A percentile compares a stretch with the other conserved stretches of the same genome.
phyloP scores from a whole-genome alignment of 2,797 vertebrate species.

The Chromobotia macracanthus region DNA sequence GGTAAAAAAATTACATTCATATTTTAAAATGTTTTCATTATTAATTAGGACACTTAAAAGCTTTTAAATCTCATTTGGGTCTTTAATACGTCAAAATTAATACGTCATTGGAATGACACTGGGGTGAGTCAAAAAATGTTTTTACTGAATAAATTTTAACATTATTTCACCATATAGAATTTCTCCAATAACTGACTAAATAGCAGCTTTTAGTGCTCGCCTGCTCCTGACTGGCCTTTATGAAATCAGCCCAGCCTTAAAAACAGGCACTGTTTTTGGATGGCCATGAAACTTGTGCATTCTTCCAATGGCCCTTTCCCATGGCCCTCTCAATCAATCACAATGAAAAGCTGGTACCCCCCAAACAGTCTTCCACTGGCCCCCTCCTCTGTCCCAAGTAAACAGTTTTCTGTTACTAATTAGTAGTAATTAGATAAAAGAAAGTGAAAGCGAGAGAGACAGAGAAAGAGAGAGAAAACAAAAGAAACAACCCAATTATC shows the following conservation, averaged over 20 bases:
- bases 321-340: constrained; percentile 70
- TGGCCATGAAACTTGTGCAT: constrained; percentile 58
- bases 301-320: constrained; percentile 65
- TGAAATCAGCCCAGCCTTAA: constrained; percentile 47
- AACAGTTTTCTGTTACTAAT: constrained; percentile 64
- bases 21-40: background rate
- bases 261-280: constrained; percentile 54
- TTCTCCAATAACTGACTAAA: constrained; percentile 21
- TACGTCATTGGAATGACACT: no score
- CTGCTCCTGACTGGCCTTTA: constrained; percentile 38
- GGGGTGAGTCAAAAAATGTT: background rate
- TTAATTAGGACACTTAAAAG: background rate
- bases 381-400: constrained; percentile 55
- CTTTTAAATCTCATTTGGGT: background rate
- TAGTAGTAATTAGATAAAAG: constrained; percentile 58
- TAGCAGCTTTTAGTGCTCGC: constrained; percentile 8
- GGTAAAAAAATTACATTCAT: background rate
- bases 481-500: constrained; percentile 63
- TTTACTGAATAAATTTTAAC: constrained; percentile 24
- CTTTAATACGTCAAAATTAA: no score
- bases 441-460: constrained; percentile 37
- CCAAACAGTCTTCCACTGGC: constrained; percentile 43
- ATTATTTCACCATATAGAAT: constrained; percentile 16
- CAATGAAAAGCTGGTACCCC: constrained; percentile 59
- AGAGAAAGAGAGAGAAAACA: constrained; percentile 56